Conservation (phyloP, 2,888 invertebrate species). For the Thysanoteuthis rhombus region DNA sequence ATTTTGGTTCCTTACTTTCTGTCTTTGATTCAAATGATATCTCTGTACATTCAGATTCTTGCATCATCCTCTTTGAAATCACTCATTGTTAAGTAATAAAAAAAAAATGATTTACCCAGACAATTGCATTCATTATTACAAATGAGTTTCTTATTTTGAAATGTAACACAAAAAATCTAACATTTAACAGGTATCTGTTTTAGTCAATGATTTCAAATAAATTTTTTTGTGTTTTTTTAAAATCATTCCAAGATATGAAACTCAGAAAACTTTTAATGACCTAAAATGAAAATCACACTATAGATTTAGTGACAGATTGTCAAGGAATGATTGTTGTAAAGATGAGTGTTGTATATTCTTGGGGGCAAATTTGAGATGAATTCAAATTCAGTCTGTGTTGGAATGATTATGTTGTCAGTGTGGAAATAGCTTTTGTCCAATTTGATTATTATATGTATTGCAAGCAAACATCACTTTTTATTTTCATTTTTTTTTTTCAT, state of each 20-base stretch:
- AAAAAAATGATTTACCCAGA: too few relatives aligned
- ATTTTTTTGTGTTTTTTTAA: not conserved
- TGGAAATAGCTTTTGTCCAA: not conserved
- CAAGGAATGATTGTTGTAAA: not conserved
- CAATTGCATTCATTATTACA: too few relatives aligned
- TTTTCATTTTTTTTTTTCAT: not conserved
- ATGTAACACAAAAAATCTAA: too few relatives aligned
- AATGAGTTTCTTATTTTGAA: too few relatives aligned
- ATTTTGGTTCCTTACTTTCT: not conserved
- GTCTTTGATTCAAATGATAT: not conserved
- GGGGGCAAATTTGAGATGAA: not conserved
- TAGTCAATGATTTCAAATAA: too few relatives aligned
- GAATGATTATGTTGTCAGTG: conserved; percentile 12
- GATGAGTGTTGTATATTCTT: not conserved
- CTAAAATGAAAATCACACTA: not conserved
- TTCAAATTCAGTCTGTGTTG: not conserved
- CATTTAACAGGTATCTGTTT: too few relatives aligned
- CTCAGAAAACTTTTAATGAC: not conserved
- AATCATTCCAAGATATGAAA: not conserved
- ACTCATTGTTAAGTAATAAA: too few relatives aligned
- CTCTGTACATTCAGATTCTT: not conserved
- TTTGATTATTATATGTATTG: not conserved
- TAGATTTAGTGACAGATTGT: not conserved
- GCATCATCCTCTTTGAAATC: too few relatives aligned
- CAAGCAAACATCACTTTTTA: not conserved